Conservation (phyloP, 2,113 vertebrate genomes). For the Glaucidium brasilianum region DNA sequence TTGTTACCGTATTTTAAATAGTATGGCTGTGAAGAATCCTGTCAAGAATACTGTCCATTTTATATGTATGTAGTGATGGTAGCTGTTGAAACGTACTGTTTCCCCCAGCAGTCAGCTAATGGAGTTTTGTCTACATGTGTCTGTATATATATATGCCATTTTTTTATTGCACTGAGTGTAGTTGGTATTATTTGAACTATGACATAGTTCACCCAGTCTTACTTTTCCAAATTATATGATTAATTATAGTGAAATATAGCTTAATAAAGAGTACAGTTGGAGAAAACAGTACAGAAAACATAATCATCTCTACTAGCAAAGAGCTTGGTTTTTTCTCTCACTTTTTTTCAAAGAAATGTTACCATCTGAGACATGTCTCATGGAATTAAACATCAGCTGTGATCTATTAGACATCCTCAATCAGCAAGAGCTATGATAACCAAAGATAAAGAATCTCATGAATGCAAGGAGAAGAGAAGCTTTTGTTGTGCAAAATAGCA, state of each 20-base stretch:
- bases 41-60: neutral
- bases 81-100: neutral
- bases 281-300: neutral
- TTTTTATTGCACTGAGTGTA: neutral
- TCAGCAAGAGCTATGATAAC: neutral
- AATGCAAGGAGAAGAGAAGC: neutral
- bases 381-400: neutral
- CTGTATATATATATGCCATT: neutral
- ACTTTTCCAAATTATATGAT: neutral
- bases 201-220: neutral
- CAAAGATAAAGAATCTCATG: neutral
- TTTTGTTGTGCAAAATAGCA: neutral
- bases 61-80: neutral
- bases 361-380: neutral
- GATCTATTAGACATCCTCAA: neutral
- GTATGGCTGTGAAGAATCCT: neutral
- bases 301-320: neutral
- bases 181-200: neutral
- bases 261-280: neutral
- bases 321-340: neutral
- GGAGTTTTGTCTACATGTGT: neutral
- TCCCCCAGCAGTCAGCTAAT: neutral
- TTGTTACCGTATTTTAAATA: neutral
- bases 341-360: neutral
- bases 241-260: neutral